These are phyloP conservation scores for Uropetala carovei DNA, from an alignment of 2,888 invertebrate genomes.

Conservation along the genomic window DNA sequence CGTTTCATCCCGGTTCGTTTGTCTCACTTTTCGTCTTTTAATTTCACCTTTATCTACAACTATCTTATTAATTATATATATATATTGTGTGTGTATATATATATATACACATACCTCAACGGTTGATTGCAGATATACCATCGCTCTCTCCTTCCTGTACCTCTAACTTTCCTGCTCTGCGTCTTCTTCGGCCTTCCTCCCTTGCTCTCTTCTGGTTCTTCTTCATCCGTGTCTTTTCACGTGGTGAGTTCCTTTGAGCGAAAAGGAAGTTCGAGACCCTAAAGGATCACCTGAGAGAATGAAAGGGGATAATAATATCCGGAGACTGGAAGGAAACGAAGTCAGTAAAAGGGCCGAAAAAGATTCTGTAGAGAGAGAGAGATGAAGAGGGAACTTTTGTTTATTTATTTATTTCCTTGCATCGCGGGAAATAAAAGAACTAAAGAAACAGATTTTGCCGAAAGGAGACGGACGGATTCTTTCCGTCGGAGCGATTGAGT, in stretches of 20 bases:
- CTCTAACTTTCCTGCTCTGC: too few relatives aligned
- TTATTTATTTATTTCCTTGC: constrained; percentile 12
- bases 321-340: background rate
- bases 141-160: too few relatives aligned
- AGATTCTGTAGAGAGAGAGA: background rate
- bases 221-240: background rate
- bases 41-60: too few relatives aligned
- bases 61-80: too few relatives aligned
- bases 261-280: background rate
- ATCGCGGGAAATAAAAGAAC: background rate
- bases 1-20: too few relatives aligned
- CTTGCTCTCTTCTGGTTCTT: background rate
- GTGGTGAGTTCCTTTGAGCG: background rate
- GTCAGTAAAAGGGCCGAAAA: constrained; percentile 27
- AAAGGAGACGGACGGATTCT: background rate
- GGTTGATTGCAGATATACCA: too few relatives aligned
- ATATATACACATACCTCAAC: too few relatives aligned
- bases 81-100: too few relatives aligned
- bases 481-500: background rate
- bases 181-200: too few relatives aligned
- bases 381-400: background rate
- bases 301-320: background rate
- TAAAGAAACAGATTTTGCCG: background rate
- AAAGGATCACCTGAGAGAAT: background rate
- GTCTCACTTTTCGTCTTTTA: too few relatives aligned